Conservation (phyloP, 2,113 vertebrate species). For the Hymenochirus boettgeri region DNA sequence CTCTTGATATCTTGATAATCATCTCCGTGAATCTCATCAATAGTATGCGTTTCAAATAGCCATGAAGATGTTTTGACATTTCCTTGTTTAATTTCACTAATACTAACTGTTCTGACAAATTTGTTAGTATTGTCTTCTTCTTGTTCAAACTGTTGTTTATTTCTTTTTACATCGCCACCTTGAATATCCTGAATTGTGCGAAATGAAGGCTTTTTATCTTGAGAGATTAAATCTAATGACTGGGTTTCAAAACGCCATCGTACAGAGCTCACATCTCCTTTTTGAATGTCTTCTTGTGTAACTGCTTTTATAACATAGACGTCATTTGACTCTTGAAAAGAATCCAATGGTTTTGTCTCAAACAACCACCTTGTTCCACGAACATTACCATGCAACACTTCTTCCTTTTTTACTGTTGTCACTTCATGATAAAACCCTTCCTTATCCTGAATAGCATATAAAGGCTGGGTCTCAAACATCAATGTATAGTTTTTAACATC, state of each 20-base stretch:
- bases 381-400: constrained; percentile 79
- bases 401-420: constrained; percentile 85
- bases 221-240: constrained; percentile 74
- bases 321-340: constrained; percentile 75
- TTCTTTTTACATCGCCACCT: constrained; percentile 76
- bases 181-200: constrained; percentile 71
- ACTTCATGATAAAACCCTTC: constrained; percentile 86
- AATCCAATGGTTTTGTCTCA: constrained; percentile 87
- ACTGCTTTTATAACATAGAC: constrained; percentile 85
- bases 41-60: constrained; percentile 84
- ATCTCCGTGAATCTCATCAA: constrained; percentile 78
- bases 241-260: constrained; percentile 89
- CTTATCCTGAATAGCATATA: constrained; percentile 84
- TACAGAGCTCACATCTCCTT: constrained; percentile 79
- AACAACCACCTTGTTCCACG: constrained; percentile 83
- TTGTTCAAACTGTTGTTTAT: constrained; percentile 75
- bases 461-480: constrained; percentile 86
- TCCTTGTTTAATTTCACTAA: constrained; percentile 82
- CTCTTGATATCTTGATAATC: constrained; percentile 73
- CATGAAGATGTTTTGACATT: constrained; percentile 83
- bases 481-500: constrained; percentile 80
- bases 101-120: constrained; percentile 73
- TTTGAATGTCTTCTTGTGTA: constrained; percentile 82
- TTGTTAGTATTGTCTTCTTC: constrained; percentile 53
- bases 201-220: constrained; percentile 61